These are phyloP conservation scores for Pomphorhynchus laevis DNA, from an alignment of 1,140 invertebrate genomes.

Conservation along the genomic window DNA sequence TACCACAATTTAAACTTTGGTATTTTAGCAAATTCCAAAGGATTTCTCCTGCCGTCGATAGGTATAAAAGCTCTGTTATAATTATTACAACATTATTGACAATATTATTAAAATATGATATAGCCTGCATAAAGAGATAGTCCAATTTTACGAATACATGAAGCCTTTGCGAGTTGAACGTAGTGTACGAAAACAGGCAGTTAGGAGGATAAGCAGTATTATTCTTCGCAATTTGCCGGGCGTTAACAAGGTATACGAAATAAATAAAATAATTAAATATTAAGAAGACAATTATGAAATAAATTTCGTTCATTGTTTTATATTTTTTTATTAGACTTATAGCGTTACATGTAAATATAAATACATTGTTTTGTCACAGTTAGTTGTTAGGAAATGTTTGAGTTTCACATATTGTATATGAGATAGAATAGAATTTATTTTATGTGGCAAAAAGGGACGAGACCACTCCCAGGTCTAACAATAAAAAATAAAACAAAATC, in stretches of 20 bases:
- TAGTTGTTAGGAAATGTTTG: too few species aligned
- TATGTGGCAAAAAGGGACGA: too few species aligned
- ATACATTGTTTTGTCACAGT: neutral
- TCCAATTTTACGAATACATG: constrained; percentile 73
- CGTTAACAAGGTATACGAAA: neutral
- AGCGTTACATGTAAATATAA: neutral
- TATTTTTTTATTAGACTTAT: neutral
- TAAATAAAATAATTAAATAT: neutral
- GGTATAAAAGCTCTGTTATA: too few species aligned
- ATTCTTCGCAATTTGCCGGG: constrained; percentile 28
- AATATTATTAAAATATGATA: too few species aligned
- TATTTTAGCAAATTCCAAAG: too few species aligned
- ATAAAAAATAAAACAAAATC: too few species aligned
- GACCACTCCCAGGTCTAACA: too few species aligned
- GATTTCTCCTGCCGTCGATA: too few species aligned
- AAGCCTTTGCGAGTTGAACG: constrained; percentile 54
- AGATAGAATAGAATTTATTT: too few species aligned
- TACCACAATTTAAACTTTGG: too few species aligned
- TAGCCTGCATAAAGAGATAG: constrained; percentile 64
- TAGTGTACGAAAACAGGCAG: constrained; percentile 40
- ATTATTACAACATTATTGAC: too few species aligned
- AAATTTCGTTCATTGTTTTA: neutral
- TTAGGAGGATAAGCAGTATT: constrained; percentile 44
- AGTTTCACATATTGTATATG: too few species aligned
- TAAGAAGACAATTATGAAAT: constrained; percentile 1